Evolutionary conservation across 2,888 invertebrate genomes (phyloP), one percentile per base, ranked within the genome.

Genomic region (Eupsilia transversa): DNA sequence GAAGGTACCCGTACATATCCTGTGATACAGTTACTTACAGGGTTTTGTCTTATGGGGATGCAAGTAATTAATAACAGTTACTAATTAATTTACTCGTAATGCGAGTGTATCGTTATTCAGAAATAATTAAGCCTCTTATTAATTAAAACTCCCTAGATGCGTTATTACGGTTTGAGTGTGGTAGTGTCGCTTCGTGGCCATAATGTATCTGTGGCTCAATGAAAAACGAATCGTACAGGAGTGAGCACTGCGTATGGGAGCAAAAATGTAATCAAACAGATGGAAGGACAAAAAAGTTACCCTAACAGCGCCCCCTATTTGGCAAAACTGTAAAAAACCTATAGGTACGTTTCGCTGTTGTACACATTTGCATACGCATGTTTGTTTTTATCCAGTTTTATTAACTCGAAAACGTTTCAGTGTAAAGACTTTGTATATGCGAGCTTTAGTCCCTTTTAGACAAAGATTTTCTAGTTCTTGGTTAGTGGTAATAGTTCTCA

Each of bases 31-130:
- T 88, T 86, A 92, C 91, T 91, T 91, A 89, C 90, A 88, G 9
- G 17, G n/a, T 57, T 74, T 75, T 77, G 76, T 83, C 59, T 78
- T 85, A 74, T 72, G 49, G 14, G 63, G 69, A 56, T 92, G 91
- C 90, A 88, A 92, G 91, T 92, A 92, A 94, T 95, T 94, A 94
- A 95, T 94, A 93, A 93, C 87, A 86, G 92, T 92, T 88, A 86
- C 85, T 92, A 93, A 95, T 95, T 94, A 94, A 94, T 94, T 83
- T 79, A 76, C 78, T 91, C 89, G 86, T 91, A 91, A 93, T 91
- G 87, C 85, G 83, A 83, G 86, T 87, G 89, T 91, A 91, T 90
- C 88, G 87, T 82, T 87, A 87, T 90, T 90, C 89, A 87, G 83
- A 87, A 88, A 90, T 91, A 91, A 92, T 92, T 90, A 90, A 91